Percentiles rank a stretch among this genome's conserved stretches.
Conservation (phyloP, 2,113 vertebrate genomes). For the Syrrhaptes paradoxus region DNA sequence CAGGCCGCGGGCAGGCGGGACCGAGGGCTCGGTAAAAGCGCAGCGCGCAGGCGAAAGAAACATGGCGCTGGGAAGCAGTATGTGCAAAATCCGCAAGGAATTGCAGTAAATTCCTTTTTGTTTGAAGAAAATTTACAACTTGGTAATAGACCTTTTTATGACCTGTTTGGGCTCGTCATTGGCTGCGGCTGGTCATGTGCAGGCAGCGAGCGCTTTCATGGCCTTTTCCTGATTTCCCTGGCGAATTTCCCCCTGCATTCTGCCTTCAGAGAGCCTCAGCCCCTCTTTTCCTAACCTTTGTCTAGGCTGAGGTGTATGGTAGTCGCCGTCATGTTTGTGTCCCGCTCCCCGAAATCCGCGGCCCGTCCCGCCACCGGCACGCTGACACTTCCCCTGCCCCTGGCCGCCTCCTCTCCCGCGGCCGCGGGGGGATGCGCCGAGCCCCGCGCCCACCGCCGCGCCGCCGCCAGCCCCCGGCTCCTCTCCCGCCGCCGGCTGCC, state of each 20-base stretch:
- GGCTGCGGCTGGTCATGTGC: constrained; percentile 99
- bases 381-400: background rate
- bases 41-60: constrained; percentile 66
- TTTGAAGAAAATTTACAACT: constrained; percentile 99
- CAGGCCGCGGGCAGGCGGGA: background rate
- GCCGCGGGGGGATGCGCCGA: constrained; percentile 13
- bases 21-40: background rate
- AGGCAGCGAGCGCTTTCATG: constrained; percentile 94
- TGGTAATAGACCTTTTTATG: constrained; percentile 99
- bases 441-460: background rate
- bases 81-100: constrained; percentile 89
- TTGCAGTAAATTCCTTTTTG: constrained; percentile 99
- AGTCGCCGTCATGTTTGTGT: constrained; percentile 47
- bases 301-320: constrained; percentile 80
- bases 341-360: background rate
- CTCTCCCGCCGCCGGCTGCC: background rate
- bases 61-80: constrained; percentile 85
- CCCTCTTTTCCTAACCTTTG: constrained; percentile 88
- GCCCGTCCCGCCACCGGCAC: background rate
- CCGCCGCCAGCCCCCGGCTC: background rate
- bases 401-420: background rate
- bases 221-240: constrained; percentile 90
- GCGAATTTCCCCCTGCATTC: constrained; percentile 91
- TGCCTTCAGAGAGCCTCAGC: constrained; percentile 87
- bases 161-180: constrained; percentile 95